Percentiles rank a stretch among this genome's conserved stretches.
phyloP scores from a whole-genome alignment of 2,797 vertebrate genomes.

The Botia kubotai region DNA sequence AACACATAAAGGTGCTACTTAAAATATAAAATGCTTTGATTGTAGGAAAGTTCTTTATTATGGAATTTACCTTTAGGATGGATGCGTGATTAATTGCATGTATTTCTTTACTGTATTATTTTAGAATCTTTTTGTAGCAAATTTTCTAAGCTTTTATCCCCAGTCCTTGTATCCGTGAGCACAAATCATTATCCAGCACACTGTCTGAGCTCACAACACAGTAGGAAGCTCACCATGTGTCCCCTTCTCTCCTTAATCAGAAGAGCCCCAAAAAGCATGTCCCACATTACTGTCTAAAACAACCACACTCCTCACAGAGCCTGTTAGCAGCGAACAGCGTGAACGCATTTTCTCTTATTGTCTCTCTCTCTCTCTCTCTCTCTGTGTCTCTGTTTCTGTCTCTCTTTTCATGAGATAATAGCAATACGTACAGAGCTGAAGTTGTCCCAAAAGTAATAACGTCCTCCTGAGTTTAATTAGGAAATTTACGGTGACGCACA shows the following conservation, averaged over 20 bases:
- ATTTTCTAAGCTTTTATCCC: background rate
- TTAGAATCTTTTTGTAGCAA: background rate
- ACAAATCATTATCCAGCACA: slow-evolving; percentile 21
- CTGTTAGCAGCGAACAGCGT: slow-evolving; percentile 34
- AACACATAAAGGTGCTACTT: background rate
- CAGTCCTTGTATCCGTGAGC: background rate
- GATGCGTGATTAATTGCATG: background rate
- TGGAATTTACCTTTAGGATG: background rate
- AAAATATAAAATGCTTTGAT: background rate
- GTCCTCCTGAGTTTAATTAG: slow-evolving; percentile 74
- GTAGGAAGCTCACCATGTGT: slow-evolving; percentile 13
- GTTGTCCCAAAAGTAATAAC: slow-evolving; percentile 72
- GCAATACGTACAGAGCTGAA: slow-evolving; percentile 67
- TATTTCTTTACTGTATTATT: background rate
- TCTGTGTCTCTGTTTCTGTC: slow-evolving; percentile 11
- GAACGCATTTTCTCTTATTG: background rate
- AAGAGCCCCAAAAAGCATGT: slow-evolving; percentile 40
- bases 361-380: slow-evolving; percentile 19
- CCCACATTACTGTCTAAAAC: slow-evolving; percentile 35
- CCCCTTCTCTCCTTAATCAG: slow-evolving; percentile 45
- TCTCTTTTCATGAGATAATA: background rate
- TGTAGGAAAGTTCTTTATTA: too few relatives aligned
- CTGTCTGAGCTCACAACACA: slow-evolving; percentile 10
- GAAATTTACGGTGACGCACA: slow-evolving; percentile 62
- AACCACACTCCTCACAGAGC: slow-evolving; percentile 35